Base-by-base conservation (phyloP, 2,113 vertebrate species). In the Theristicus caerulescens region DNA sequence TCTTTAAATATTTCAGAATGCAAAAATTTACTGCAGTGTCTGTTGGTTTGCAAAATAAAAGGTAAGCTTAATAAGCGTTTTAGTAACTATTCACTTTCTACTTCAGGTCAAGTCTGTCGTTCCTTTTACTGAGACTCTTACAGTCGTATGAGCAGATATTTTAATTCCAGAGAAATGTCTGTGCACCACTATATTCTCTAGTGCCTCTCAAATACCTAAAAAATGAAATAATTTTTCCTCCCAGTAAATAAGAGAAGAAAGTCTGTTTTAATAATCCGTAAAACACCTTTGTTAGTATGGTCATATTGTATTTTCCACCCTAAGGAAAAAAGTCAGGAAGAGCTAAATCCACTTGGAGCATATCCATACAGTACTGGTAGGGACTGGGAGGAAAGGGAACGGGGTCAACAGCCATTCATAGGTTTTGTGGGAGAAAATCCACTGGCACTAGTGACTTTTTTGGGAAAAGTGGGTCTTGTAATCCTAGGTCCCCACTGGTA, bases 361-460 rank as follows among this genome's bases (percentile, higher is more conserved):
- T 12, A 40, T 36, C 15, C 1, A 0, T 25, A 19, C 0, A 3
- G 15, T 44, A 40, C 24, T 49, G 31, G 32, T 4, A 16, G 72
- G 24, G 18, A 55, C 11, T 27, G 31, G 34, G 42, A 52, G n/a
- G 32, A 42, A 36, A 9, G 18, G 15, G 38, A 40, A 18, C 26
- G 34, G 9, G 7, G 2, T 70, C 4, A 9, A 14, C n/a, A 55
- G 31, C 7, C 11, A 12, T 55, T 47, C 0, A 1, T 36, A 15
- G 9, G 4, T 9, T 62, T 76, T 80, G 5, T 59, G 34, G 13
- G 3, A 47, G 38, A 54, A 83, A 83, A 16, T 2, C 40, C 54
- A 12, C 3, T 31, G 40, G 13, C 18, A 16, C 6, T 8, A 14
- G 29, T 19, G 29, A 25, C 11, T 29, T 61, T 42, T 38, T 34